Evolutionary conservation across 1,140 invertebrate species (phyloP), one percentile per base, ranked within the genome.

Genomic region (Cydia fagiglandana): DNA sequence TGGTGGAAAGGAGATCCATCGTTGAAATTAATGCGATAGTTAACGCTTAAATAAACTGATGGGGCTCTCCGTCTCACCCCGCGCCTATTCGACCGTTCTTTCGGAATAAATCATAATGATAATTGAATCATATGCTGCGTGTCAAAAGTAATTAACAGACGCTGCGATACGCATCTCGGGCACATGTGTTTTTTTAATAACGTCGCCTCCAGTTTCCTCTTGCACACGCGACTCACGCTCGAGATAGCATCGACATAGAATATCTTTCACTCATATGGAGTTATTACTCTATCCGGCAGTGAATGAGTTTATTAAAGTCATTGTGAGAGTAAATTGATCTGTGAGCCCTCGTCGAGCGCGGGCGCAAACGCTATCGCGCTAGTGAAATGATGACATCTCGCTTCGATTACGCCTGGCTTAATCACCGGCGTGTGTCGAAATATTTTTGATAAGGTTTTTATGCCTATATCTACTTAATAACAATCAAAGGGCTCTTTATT

Each of bases 51-150:
- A 89, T 89, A 89, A 88, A 83, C 88, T 83, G 77, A 77, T 77
- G 81, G 20, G 80, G 83, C 83, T 80, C 83, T 64, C 75, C 76
- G 75, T 75, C 73, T 56, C 80, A 47, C 73, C 61, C 70, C 74
- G 20, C 77, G 50, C 56, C 56, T 61, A 61, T 74, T 77, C 82
- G 83, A 81, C 83, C 86, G 86, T 80, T 83, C 81, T 83, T 82
- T 85, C 81, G 76, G 82, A 81, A 91, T 93, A 91, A 91, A 93
- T 93, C 89, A 93, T 93, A 89, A 70, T 86, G 89, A 91, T 93
- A 93, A 93, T 93, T 93, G 91, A 93, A 93, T 93, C 91, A 93
- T 93, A 93, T 92, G 91, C 90, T 91, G 88, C 86, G 81, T 90
- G 91, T 93, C 90, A 93, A 85, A 91, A 87, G 89, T 89, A 92